Base-by-base conservation (phyloP, 2,888 invertebrate species). In the Cosmopolites sordidus region DNA sequence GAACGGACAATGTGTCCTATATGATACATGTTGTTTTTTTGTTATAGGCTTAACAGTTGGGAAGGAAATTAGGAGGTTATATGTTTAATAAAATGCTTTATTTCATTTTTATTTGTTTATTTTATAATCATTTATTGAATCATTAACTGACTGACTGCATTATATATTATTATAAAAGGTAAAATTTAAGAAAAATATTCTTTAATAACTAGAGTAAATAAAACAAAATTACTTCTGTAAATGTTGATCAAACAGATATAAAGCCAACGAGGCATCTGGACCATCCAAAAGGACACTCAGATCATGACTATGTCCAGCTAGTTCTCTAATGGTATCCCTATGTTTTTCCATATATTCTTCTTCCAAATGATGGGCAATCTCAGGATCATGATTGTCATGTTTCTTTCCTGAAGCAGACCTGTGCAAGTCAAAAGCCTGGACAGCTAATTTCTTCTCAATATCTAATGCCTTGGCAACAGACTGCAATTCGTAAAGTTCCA, bases 181-280 rank as follows among this genome's bases (percentile, higher is more conserved):
- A n/a, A n/a, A n/a, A n/a, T n/a, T n/a, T n/a, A n/a, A n/a, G n/a
- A n/a, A n/a, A n/a, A n/a, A n/a, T n/a, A n/a, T n/a, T n/a, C n/a
- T n/a, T n/a, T n/a, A n/a, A n/a, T n/a, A n/a, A n/a, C n/a, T n/a
- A n/a, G n/a, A n/a, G n/a, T n/a, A n/a, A 37, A 8, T 37, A 37
- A 16, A 14, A 43, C 8, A 30, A 18, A 39, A 37, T 40, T 50
- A 56, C 50, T 57, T 53, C 30, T 57, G 56, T 29, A 78, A 69
- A 62, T 76, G 83, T 68, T 89, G 86, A 74, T 91, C 90, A 69
- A 89, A 91, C 62, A 91, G 69, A 68, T 81, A 89, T 53, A 89
- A 68, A 8, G 83, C 76, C 49, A 90, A 73, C 1, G 87, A 82
- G 47, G 81, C 75, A 63, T 87, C 84, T 58, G 76, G 74, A 54